These are phyloP conservation scores for Leucophenga varia DNA, from an alignment of 1,140 invertebrate genomes.

Conservation along the genomic window DNA sequence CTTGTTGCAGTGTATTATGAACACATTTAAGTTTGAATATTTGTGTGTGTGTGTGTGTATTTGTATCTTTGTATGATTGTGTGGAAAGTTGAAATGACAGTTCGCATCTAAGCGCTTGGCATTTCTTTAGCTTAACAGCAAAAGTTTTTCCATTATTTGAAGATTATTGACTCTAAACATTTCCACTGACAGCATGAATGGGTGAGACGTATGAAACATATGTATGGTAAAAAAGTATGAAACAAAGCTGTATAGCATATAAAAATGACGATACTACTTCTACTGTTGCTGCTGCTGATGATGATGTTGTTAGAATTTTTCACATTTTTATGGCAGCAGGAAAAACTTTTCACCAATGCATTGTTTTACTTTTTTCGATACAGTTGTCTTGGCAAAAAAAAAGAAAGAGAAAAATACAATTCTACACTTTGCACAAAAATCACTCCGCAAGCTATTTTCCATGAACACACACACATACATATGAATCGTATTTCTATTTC, in stretches of 20 bases:
- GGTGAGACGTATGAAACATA: too few relatives aligned
- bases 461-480: too few relatives aligned
- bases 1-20: too few relatives aligned
- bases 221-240: too few relatives aligned
- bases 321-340: conserved; percentile 52
- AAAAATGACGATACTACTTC: not conserved
- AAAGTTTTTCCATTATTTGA: conserved; percentile 56
- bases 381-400: not conserved
- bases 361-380: conserved; percentile 31
- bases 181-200: conserved; percentile 7
- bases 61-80: too few relatives aligned
- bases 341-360: conserved; percentile 41
- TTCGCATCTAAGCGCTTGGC: conserved; percentile 36
- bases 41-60: too few relatives aligned
- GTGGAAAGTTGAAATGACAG: too few relatives aligned
- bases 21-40: too few relatives aligned
- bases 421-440: too few relatives aligned
- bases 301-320: conserved; percentile 39
- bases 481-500: not conserved
- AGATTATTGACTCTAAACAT: conserved; percentile 55
- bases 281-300: conserved; percentile 30
- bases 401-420: not conserved
- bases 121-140: conserved; percentile 53
- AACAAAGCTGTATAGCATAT: too few relatives aligned
- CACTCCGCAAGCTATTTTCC: too few relatives aligned